These are phyloP conservation scores for Cairina moschata DNA, from an alignment of 2,113 vertebrate genomes.

Conservation along the genomic window DNA sequence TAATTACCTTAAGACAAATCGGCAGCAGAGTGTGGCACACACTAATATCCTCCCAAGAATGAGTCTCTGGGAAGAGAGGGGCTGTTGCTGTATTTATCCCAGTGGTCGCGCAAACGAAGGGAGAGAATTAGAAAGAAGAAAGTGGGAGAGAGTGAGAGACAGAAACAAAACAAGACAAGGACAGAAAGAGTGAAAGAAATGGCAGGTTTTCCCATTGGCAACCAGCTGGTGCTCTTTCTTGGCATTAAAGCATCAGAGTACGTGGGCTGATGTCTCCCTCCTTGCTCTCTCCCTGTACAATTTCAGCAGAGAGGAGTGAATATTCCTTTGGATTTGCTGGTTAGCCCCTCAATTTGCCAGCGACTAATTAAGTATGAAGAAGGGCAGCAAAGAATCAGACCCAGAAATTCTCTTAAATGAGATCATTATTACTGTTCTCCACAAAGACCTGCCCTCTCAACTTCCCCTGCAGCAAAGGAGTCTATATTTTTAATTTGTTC, in stretches of 20 bases:
- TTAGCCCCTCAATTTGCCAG: conserved; percentile 21
- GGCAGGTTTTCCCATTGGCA: neutral
- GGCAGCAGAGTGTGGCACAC: conserved; percentile 36
- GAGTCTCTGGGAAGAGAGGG: conserved; percentile 26
- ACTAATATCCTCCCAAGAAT: conserved; percentile 57
- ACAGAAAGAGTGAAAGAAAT: neutral
- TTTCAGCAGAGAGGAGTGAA: neutral
- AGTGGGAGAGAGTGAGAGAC: neutral
- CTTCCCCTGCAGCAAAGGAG: conserved; percentile 17
- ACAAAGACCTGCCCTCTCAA: conserved; percentile 47
- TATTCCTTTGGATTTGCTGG: conserved; percentile 21
- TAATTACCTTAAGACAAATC: conserved; percentile 72
- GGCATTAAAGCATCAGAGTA: neutral
- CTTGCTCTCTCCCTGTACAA: neutral
- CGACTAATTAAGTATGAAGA: conserved; percentile 50
- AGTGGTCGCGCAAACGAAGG: neutral
- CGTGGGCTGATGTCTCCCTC: rapidly evolving
- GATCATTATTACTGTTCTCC: conserved; percentile 29
- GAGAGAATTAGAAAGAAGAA: neutral
- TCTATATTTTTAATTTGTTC: conserved; percentile 65
- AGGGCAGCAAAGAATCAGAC: conserved; percentile 44
- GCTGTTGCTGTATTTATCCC: conserved; percentile 44
- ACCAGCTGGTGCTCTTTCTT: neutral
- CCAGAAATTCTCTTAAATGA: conserved; percentile 57
- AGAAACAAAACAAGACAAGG: neutral